Evolutionary conservation across 1,140 invertebrate genomes (phyloP), one percentile per base, ranked within the genome.

Genomic region (Ceratosolen solmsi): DNA sequence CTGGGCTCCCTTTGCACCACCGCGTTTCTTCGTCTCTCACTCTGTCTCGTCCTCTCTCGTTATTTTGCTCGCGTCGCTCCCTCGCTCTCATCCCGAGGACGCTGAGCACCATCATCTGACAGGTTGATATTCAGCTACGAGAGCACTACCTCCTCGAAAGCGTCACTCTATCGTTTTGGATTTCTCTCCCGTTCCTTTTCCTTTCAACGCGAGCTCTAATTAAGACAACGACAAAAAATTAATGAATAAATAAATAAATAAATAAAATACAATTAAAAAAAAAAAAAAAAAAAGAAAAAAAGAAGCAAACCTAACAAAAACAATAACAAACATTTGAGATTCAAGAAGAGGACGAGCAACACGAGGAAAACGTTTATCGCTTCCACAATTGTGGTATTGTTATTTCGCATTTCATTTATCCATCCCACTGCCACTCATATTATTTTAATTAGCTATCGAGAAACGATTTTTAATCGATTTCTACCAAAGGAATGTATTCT

Each of bases 61-160:
- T 25, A 54, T 60, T n/a, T 51, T 20, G 22, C 72, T 4, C 13
- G 25, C 17, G 25, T 7, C 30, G 60, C 63, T 25, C 25, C 25
- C 56, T 7, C 25, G 56, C 22, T 27, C 25, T 13, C 20, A 54
- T n/a, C 25, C 27, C 2, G 60, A 46, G 33, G 78, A 73, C 81
- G 78, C 83, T 76, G 82, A 54, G 76, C 71, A 82, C 77, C 86
- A 82, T 86, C 86, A 80, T 85, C 84, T 84, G 86, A 87, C 85
- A 87, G 86, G 85, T 87, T 86, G 85, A 86, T 87, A 86, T 80
- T 83, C 65, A 36, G 58, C 63, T 80, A 76, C 49, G 78, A 78
- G 79, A 80, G 71, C 84, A 84, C 76, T 71, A 79, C 79, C 36
- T 41, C 56, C 1, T 38, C n/a, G n/a, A 70, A 58, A 51, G 27